Percentiles rank a stretch among this genome's conserved stretches.
Evolutionary conservation across 2,797 vertebrate genomes (phyloP).

Genomic region (Macrochelys suwanniensis): DNA sequence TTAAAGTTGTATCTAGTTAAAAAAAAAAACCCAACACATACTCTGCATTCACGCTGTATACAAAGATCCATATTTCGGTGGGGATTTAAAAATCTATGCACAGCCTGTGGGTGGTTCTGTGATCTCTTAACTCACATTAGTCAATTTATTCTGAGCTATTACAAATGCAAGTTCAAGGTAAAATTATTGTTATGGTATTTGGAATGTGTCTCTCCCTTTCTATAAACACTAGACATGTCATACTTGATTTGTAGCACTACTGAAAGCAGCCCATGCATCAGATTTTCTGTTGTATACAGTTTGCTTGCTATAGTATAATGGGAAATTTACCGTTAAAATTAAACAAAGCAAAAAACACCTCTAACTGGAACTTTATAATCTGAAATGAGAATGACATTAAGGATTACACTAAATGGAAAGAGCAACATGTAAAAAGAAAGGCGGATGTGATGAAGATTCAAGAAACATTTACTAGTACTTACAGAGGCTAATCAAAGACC

Average conservation of each 20-base stretch:
- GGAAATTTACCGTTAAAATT: neutral
- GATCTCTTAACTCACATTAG: neutral
- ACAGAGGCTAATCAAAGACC: neutral
- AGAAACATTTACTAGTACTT: rapidly evolving
- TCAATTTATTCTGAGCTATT: neutral
- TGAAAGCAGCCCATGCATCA: neutral
- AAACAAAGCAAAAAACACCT: neutral
- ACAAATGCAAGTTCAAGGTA: neutral
- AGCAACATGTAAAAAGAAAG: neutral
- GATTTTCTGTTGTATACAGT: neutral
- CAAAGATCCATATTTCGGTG: neutral
- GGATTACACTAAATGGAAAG: neutral
- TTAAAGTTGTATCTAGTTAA: neutral
- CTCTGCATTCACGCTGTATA: neutral
- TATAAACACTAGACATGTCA: neutral
- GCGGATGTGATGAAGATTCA: neutral
- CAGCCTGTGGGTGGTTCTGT: neutral
- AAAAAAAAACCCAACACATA: neutral
- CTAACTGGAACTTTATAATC: neutral
- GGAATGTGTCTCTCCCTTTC: neutral
- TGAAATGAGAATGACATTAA: neutral
- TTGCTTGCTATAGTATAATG: neutral
- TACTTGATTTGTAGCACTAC: neutral
- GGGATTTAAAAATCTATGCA: neutral
- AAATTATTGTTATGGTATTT: neutral